phyloP scores from a whole-genome alignment of 2,113 vertebrate species.

The Cyanoderma ruficeps region DNA sequence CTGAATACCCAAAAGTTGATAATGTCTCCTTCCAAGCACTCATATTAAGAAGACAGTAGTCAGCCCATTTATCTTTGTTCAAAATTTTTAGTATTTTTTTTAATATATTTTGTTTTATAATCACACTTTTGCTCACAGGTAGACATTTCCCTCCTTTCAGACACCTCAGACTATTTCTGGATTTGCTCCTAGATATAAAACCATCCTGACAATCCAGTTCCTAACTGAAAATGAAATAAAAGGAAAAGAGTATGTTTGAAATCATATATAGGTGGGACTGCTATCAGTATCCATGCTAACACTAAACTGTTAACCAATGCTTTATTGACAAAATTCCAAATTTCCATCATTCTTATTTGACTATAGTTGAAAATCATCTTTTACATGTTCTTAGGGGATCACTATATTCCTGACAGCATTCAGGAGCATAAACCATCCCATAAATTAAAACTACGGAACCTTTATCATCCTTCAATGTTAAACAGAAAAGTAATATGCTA shows the following conservation, averaged over 20 bases:
- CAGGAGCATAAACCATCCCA: neutral
- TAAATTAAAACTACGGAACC: neutral
- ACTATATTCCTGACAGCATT: neutral
- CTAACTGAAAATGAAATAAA: neutral
- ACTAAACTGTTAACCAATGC: neutral
- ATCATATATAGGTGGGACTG: neutral
- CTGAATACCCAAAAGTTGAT: neutral
- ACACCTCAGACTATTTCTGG: neutral
- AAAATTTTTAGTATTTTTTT: neutral
- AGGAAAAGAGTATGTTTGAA: neutral
- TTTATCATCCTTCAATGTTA: neutral
- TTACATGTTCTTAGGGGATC: neutral
- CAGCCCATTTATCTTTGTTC: neutral
- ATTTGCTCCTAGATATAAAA: neutral
- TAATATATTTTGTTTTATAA: neutral
- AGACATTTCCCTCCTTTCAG: neutral
- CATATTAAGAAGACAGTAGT: neutral
- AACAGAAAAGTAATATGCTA: neutral
- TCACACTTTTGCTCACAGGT: neutral
- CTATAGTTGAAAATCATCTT: neutral
- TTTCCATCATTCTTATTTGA: neutral
- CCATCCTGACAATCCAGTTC: neutral
- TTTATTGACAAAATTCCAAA: neutral
- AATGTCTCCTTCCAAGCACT: neutral
- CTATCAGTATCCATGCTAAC: neutral